These are phyloP conservation scores for Acrocephalus arundinaceus DNA, from an alignment of 2,113 vertebrate genomes.

Conservation along the genomic window DNA sequence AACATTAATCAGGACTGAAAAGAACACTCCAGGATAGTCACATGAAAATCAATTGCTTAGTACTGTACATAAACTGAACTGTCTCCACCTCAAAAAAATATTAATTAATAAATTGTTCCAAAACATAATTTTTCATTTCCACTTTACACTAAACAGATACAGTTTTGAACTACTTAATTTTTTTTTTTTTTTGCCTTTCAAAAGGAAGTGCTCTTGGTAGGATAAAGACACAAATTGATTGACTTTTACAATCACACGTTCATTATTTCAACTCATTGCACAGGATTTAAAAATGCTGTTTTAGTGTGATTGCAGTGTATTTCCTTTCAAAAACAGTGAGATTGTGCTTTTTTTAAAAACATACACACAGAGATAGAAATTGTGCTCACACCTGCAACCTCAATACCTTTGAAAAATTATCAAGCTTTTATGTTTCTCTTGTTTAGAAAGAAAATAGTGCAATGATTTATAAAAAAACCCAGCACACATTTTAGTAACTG, in stretches of 20 bases:
- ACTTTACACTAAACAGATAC: not conserved
- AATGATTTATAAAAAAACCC: not conserved
- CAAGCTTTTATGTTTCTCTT: not conserved
- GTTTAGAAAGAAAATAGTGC: not conserved
- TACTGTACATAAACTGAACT: not conserved
- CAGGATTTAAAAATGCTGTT: not conserved
- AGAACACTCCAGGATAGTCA: not conserved
- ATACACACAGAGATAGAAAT: not conserved
- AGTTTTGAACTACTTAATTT: not conserved
- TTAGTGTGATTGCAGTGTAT: not conserved
- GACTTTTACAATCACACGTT: not conserved
- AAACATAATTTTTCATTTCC: not conserved
- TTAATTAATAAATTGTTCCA: not conserved
- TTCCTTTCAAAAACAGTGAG: not conserved
- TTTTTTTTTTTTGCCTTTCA: not conserved
- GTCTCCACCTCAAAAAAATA: not conserved
- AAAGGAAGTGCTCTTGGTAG: not conserved
- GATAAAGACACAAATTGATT: not conserved
- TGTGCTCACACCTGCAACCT: constrained; percentile 2
- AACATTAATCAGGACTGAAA: not conserved
- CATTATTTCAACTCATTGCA: not conserved
- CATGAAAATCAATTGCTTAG: not conserved
- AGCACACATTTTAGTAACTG: not conserved
- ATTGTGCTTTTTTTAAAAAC: not conserved
- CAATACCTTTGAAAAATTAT: constrained; percentile 38